Base-by-base conservation (phyloP, 2,113 vertebrate species). In the Dendropsophus ebraccatus region DNA sequence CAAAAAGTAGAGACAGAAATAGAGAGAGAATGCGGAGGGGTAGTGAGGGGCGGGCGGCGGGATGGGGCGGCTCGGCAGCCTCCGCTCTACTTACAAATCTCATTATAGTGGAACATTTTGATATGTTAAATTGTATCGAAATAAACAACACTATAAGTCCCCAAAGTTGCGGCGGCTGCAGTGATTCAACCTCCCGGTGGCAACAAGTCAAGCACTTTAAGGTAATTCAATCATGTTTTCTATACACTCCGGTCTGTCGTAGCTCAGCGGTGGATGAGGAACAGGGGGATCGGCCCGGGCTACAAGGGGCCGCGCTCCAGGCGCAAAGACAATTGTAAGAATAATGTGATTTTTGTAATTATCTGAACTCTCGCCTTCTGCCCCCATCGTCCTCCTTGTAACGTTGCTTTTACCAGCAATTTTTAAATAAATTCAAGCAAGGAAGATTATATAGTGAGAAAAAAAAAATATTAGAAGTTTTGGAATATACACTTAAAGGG, bases 291-390 rank as follows among this genome's bases (percentile, higher is more conserved):
- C 32, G 1, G 65, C 12, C 17, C 0, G 17, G 67, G 21, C 32
- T 37, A 35, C 32, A 9, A 37, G 32, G 32, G 62, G 30, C 67
- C 6, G 67, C 17, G 13, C 67, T 70, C 17, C 32, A 37, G 67
- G 32, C 32, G 37, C 13, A 2, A 2, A 70, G 28, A 9, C 67
- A 21, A 37, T 21, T 37, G 32, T 21, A 70, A 70, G 17, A 37
- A 23, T 70, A 37, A 70, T 70, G 67, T 19, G 67, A 70, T 70
- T 70, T 70, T 70, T 69, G 67, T 70, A 37, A 19, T 70, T 37
- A 70, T 37, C 17, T 37, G 32, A 37, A 70, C 67, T 37, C 5
- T 9, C 8, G 32, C 37, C 67, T 70, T 19, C 37, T 19, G 3
- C 67, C 14, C 17, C 2, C 14, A 35, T 69, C 5, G 8, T 35